Evolutionary conservation across 2,888 invertebrate genomes (phyloP), one percentile per base, ranked within the genome.

Genomic region (Amphipoea oculea): DNA sequence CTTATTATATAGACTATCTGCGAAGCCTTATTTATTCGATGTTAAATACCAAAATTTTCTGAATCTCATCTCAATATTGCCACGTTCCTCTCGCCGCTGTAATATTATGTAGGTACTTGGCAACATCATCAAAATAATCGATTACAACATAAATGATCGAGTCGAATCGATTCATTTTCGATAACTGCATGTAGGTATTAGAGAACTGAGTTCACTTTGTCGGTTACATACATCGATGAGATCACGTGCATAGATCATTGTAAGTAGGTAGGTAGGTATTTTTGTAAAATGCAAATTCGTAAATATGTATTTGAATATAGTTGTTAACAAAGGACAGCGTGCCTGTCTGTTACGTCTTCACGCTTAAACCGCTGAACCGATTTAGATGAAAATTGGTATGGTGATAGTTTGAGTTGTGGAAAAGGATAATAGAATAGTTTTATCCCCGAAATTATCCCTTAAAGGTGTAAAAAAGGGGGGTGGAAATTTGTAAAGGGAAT

Each of bases 221-320:
- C 23, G 29, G 36, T n/a, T 20, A 36, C 2, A 36, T 1, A 83
- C 40, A 40, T 40, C 40, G 36, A 36, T 4, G 40, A 5, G 40
- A 40, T 40, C 40, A 40, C 42, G 14, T 57, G n/a, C 68, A 62
- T 29, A 51, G n/a, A 51, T 36, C 14, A 48, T n/a, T 11, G 14
- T n/a, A 42, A 9, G 36, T 36, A 36, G 36, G 36, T 36, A 40
- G 40, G 40, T 40, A 40, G 40, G 40, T 40, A 40, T 40, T 40
- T 3, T 5, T 40, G 40, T 40, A 40, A 40, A 40, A 40, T 40
- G 40, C 40, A 40, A 40, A 40, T 40, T 42, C 42, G 42, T 83
- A 40, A 40, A 40, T 40, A n/a, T n/a, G n/a, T n/a, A 77, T 83
- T 83, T 71, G 29, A 4, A 70, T 51, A 14, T 7, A 63, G 42